Conservation (phyloP, 2,113 vertebrate species). For the Etheostoma cragini region DNA sequence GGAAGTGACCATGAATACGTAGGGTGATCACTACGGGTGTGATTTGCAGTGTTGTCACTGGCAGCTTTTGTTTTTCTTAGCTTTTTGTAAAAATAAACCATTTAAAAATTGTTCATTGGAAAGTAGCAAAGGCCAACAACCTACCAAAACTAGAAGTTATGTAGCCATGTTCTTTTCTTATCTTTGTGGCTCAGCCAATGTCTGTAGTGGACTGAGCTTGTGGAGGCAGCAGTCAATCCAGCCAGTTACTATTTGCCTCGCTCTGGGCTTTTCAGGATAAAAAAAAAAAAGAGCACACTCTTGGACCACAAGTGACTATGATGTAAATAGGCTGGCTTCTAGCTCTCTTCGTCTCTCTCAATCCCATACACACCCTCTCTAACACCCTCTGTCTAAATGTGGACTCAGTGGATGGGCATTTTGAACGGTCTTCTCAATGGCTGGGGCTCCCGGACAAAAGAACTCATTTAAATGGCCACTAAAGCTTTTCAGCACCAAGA, state of each 20-base stretch:
- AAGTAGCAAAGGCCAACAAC: not conserved
- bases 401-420: slow-evolving; percentile 80
- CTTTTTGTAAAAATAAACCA: not conserved
- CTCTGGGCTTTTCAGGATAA: slow-evolving; percentile 18
- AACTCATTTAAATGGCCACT: slow-evolving; percentile 85
- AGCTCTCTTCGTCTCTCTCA: slow-evolving; percentile 27
- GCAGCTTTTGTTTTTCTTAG: not conserved
- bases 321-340: slow-evolving; percentile 78
- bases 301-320: slow-evolving; percentile 69
- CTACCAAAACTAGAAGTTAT: not conserved
- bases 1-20: not conserved
- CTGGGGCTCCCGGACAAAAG: slow-evolving; percentile 79
- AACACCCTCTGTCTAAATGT: slow-evolving; percentile 74
- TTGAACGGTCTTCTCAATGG: slow-evolving; percentile 81
- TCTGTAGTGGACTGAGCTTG: slow-evolving; percentile 7
- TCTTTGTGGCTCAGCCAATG: not conserved
- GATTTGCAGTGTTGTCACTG: slow-evolving; percentile 12
- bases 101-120: not conserved
- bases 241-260: slow-evolving; percentile 44
- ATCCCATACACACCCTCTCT: slow-evolving; percentile 50
- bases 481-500: slow-evolving; percentile 81
- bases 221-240: slow-evolving; percentile 27
- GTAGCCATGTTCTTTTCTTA: not conserved
- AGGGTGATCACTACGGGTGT: not conserved
- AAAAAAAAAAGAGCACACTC: slow-evolving; percentile 40